Percentiles rank a stretch among this genome's conserved stretches.
Conservation (phyloP, 2,113 vertebrate species). For the Bubo blakistoni region DNA sequence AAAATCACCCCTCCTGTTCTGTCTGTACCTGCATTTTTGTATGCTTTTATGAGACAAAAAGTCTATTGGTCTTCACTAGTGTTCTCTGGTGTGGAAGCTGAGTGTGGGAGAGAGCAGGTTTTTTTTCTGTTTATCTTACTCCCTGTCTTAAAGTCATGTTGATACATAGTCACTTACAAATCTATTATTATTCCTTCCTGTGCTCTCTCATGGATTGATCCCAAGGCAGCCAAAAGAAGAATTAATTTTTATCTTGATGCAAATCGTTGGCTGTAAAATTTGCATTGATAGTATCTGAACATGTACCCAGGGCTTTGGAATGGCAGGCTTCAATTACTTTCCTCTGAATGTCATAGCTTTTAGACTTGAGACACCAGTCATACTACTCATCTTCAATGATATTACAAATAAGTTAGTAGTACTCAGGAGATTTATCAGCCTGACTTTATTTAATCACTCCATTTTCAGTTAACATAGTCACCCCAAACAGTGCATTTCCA, state of each 20-base stretch:
- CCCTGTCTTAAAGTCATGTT: neutral
- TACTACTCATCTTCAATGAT: neutral
- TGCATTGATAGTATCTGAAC: constrained; percentile 4
- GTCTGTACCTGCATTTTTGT: neutral
- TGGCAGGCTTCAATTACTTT: neutral
- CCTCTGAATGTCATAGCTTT: neutral
- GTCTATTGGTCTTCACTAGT: neutral
- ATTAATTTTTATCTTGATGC: constrained; percentile 14
- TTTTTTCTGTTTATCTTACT: neutral
- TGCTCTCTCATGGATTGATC: neutral
- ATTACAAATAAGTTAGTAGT: neutral
- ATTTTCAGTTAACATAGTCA: constrained; percentile 2
- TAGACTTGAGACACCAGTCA: neutral
- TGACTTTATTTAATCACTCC: neutral
- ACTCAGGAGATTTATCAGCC: neutral
- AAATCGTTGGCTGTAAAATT: neutral
- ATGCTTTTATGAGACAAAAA: neutral
- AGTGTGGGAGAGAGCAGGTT: neutral
- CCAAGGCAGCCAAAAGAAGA: neutral
- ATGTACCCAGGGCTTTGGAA: neutral
- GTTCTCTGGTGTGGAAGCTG: neutral
- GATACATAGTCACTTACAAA: neutral
- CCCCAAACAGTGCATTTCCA: neutral
- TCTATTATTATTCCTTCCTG: neutral
- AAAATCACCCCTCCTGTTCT: neutral